phyloP scores from a whole-genome alignment of 2,888 invertebrate genomes.

The Sarcophaga variegata region DNA sequence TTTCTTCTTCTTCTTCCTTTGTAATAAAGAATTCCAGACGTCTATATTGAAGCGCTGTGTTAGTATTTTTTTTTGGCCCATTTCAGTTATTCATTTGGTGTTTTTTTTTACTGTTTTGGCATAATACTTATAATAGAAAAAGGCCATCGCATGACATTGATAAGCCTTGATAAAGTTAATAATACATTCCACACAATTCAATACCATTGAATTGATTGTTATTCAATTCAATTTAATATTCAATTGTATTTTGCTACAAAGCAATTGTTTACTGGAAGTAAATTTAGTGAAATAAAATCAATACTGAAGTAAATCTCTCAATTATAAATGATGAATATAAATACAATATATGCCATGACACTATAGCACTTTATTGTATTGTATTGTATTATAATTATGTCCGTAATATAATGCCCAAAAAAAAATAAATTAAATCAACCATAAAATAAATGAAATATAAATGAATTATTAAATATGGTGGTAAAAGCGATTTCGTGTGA shows the following conservation, averaged over 20 bases:
- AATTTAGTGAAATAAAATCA: slow-evolving; percentile 10
- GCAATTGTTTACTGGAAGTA: neutral
- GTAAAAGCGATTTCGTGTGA: no score
- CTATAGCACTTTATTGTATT: neutral
- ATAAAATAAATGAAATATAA: neutral
- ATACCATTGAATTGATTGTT: neutral
- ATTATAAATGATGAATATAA: slow-evolving; percentile 26
- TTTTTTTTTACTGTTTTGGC: neutral
- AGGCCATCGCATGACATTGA: slow-evolving; percentile 20
- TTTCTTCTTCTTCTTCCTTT: no score
- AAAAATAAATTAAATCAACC: no score
- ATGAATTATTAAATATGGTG: neutral
- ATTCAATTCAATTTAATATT: neutral
- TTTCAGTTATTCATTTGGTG: neutral
- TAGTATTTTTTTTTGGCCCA: neutral
- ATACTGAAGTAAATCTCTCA: slow-evolving; percentile 17
- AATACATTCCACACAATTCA: slow-evolving; percentile 3
- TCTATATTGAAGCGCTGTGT: neutral
- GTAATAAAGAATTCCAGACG: neutral
- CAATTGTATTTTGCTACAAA: no score
- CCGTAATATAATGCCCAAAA: neutral
- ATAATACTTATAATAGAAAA: slow-evolving; percentile 2
- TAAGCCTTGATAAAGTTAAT: slow-evolving; percentile 20
- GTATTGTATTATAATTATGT: no score
- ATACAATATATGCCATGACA: neutral